phyloP scores from a whole-genome alignment of 2,888 invertebrate genomes.

The Philopedon plagiatum region DNA sequence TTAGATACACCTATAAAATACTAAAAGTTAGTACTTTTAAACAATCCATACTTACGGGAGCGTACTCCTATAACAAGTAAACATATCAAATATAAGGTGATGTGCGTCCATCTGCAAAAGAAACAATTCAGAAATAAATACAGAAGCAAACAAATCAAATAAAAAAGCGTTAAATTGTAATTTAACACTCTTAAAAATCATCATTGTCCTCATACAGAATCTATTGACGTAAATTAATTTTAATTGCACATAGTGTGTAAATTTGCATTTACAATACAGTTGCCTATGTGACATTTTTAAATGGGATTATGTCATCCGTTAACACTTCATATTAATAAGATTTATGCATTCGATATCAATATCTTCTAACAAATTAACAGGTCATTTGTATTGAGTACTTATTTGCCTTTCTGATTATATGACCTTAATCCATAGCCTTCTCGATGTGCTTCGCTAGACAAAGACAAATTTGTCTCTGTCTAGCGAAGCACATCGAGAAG shows the following conservation, averaged over 20 bases:
- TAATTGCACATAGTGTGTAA: background rate
- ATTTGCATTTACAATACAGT: background rate
- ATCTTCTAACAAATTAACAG: background rate
- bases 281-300: background rate
- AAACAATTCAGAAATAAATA: background rate
- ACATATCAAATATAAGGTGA: background rate
- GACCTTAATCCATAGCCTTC: too few species aligned
- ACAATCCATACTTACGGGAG: slow-evolving; percentile 18
- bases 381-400: background rate
- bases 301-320: background rate
- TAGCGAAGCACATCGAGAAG: too few species aligned
- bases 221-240: slow-evolving; percentile 1
- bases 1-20: too few species aligned
- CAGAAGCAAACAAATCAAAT: background rate
- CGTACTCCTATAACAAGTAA: slow-evolving; percentile 10
- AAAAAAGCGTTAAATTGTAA: background rate
- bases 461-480: too few species aligned
- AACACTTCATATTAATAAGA: background rate
- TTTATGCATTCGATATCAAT: background rate
- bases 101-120: slow-evolving; percentile 15
- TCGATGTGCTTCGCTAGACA: too few species aligned
- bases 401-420: too few species aligned
- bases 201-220: background rate
- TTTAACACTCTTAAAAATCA: background rate
- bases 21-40: too few species aligned